Conservation (phyloP, 2,113 vertebrate species). For the Passer domesticus region DNA sequence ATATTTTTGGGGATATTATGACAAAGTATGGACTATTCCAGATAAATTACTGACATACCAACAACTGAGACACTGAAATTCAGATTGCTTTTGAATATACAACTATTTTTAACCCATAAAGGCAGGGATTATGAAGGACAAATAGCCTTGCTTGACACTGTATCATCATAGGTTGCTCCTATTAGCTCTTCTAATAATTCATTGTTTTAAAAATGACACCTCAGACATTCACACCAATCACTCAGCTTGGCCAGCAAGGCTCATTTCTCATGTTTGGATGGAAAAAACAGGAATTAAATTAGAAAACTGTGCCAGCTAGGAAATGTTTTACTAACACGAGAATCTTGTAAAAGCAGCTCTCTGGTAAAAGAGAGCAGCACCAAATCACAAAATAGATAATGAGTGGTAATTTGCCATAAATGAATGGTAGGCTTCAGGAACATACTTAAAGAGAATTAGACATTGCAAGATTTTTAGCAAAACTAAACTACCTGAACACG, state of each 20-base stretch:
- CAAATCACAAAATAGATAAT: background rate
- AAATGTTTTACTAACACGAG: background rate
- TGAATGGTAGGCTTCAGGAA: background rate
- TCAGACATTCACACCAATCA: background rate
- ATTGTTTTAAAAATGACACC: background rate
- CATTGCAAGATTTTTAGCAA: background rate
- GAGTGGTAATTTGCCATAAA: background rate
- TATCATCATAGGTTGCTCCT: background rate
- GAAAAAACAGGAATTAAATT: background rate
- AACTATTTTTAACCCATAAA: constrained; percentile 45
- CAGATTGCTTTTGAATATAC: constrained; percentile 38
- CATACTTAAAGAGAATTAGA: background rate
- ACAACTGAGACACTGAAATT: constrained; percentile 9
- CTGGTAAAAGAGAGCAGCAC: background rate
- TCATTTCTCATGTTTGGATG: background rate
- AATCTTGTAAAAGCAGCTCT: background rate
- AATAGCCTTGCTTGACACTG: constrained; percentile 10
- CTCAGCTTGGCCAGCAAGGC: background rate
- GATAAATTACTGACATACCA: background rate
- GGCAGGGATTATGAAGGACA: constrained; percentile 8
- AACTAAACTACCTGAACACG: background rate
- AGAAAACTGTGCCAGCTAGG: background rate
- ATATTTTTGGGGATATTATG: background rate
- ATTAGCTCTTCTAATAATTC: constrained; percentile 17
- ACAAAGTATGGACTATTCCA: background rate